Evolutionary conservation across 2,888 invertebrate genomes (phyloP).

Genomic region (Anorthoa munda): DNA sequence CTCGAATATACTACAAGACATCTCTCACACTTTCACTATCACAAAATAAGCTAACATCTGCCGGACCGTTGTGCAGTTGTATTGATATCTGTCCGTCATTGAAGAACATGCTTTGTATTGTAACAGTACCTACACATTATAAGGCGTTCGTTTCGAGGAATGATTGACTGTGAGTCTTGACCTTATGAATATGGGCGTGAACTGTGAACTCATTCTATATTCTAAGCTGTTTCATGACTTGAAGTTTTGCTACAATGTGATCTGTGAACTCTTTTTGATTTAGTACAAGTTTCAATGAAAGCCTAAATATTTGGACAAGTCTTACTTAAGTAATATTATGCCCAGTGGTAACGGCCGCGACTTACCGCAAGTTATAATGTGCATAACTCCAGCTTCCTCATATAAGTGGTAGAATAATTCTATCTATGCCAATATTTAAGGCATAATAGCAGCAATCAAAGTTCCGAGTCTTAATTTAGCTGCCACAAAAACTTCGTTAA

Average conservation of each 20-base stretch:
- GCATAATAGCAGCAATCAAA: too few relatives aligned
- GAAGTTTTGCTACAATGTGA: background rate
- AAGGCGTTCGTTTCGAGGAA: background rate
- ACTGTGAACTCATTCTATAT: background rate
- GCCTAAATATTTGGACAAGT: background rate
- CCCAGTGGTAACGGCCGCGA: too few relatives aligned
- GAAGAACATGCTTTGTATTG: conserved; percentile 9
- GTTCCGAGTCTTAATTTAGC: too few relatives aligned
- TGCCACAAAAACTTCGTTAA: too few relatives aligned
- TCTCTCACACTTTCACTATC: conserved; percentile 36
- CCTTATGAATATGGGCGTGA: background rate
- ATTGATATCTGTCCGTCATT: conserved; percentile 20
- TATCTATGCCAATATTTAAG: too few relatives aligned
- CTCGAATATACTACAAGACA: background rate
- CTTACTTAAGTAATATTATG: background rate
- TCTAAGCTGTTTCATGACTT: background rate
- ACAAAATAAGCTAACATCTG: conserved; percentile 15
- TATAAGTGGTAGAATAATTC: too few relatives aligned
- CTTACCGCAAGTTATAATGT: too few relatives aligned
- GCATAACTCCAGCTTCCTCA: too few relatives aligned
- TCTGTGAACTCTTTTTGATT: background rate
- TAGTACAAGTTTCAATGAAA: background rate
- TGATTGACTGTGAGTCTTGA: conserved; percentile 8
- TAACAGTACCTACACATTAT: conserved; percentile 25
- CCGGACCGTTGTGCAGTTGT: background rate